Evolutionary conservation across 2,113 vertebrate genomes (phyloP), one percentile per base, ranked within the genome.

Genomic region (Uropsilus gracilis): DNA sequence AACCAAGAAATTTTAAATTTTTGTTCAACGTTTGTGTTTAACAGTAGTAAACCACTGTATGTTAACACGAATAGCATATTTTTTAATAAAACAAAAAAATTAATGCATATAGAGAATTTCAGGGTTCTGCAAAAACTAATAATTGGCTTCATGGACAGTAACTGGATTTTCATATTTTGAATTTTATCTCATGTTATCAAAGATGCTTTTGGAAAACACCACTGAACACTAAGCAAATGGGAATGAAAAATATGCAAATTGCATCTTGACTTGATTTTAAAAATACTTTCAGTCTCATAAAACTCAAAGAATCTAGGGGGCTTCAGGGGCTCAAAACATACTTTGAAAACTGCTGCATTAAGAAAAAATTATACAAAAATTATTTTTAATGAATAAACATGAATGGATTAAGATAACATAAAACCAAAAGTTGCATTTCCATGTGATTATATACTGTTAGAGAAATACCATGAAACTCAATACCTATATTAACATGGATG

Each of bases 371-470:
- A 28, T 86, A n/a, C 20, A 82, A 14, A 77, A 46, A 11, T 76
- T 69, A 68, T 59, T 39, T 69, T 46, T 93, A 64, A 76, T 86
- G 59, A 53, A 75, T 89, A 86, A 73, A 68, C 4, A 86, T 30
- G 61, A 83, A 83, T 93, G 53, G 10, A 69, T 87, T 76, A 53
- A 90, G 57, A 75, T 85, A 93, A 93, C 77, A 34, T 48, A 78
- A 61, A 92, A 78, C 2, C 1, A 80, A 80, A 73, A 78, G 48
- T 78, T 72, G 2, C 26, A 37, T 68, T 86, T 76, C 32, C 61
- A 2, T 81, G 18, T 86, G 68, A 81, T 73, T 76, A 32, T 73
- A 72, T 75, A 50, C 28, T 17, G 3, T 81, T 75, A 63, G 18
- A 53, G 57, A 50, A 75, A 59, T 85, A 26, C 13, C 93, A 0